Conservation (phyloP, 2,888 invertebrate species). For the Acanthoscelides obtectus region DNA sequence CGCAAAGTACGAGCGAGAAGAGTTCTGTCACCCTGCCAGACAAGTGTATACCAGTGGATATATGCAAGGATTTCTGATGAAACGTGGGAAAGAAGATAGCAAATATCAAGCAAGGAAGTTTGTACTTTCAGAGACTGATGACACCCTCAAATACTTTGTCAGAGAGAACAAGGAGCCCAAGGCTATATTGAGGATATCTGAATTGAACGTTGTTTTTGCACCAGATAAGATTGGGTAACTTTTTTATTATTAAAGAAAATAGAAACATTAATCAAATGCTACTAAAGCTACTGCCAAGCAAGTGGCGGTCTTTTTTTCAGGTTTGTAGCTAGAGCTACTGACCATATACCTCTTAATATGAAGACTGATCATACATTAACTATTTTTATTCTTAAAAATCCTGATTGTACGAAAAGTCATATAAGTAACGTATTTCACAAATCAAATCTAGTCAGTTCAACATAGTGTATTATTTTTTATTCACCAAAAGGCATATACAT, state of each 20-base stretch:
- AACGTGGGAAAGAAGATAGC: constrained; percentile 83
- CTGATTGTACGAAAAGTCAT: too few species aligned
- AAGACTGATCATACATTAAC: too few species aligned
- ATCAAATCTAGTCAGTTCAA: too few species aligned
- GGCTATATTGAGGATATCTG: constrained; percentile 73
- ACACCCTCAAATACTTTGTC: constrained; percentile 73
- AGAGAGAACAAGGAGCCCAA: constrained; percentile 76
- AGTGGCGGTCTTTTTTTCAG: too few species aligned
- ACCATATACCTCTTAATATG: too few species aligned
- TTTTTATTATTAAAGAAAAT: not conserved
- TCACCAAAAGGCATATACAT: too few species aligned
- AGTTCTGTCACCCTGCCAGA: constrained; percentile 75
- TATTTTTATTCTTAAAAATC: too few species aligned
- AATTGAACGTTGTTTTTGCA: constrained; percentile 79
- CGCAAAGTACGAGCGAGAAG: constrained; percentile 85
- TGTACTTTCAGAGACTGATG: constrained; percentile 73
- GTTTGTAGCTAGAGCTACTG: too few species aligned
- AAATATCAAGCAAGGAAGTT: constrained; percentile 80
- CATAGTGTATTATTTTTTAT: too few species aligned
- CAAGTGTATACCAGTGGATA: constrained; percentile 75
- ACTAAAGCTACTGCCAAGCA: too few species aligned
- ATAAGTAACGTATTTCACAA: too few species aligned
- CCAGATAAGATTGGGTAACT: constrained; percentile 69
- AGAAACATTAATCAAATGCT: too few species aligned
- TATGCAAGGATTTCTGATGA: constrained; percentile 85